These are phyloP conservation scores for Leucophenga montana DNA, from an alignment of 2,888 invertebrate species.

Conservation along the genomic window DNA sequence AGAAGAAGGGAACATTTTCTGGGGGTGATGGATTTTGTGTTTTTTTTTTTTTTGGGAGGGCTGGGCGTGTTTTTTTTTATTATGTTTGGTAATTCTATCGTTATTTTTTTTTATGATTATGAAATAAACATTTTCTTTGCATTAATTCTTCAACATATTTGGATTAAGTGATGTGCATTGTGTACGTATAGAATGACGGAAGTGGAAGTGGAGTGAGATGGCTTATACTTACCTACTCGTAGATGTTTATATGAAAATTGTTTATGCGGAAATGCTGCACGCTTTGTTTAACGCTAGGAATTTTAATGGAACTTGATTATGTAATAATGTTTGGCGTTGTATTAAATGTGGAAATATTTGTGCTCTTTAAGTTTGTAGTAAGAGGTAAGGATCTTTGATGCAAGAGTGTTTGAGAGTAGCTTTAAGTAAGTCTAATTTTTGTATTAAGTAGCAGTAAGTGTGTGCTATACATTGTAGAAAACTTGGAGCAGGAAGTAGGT, in stretches of 20 bases:
- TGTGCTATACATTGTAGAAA: no score
- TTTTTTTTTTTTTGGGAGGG: neutral
- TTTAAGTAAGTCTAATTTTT: no score
- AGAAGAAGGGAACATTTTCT: neutral
- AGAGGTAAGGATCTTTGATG: no score
- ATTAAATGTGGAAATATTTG: no score
- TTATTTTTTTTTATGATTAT: conserved; percentile 30
- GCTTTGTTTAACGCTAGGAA: conserved; percentile 54
- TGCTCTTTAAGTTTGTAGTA: no score
- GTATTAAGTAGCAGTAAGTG: no score
- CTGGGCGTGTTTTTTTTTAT: neutral
- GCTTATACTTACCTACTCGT: no score
- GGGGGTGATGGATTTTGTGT: neutral
- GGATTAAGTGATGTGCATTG: conserved; percentile 53
- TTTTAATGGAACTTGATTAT: conserved; percentile 39
- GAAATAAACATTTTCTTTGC: conserved; percentile 63
- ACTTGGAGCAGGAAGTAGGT: no score
- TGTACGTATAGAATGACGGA: no score
- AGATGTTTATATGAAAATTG: conserved; percentile 59
- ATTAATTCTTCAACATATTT: conserved; percentile 66
- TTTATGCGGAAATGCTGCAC: conserved; percentile 46
- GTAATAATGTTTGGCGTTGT: neutral
- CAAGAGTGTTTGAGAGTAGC: no score
- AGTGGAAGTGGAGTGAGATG: conserved; percentile 48
- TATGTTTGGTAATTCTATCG: neutral